A percentile compares a stretch with the other conserved stretches of the same genome.
These are phyloP conservation scores for Eupeodes corollae DNA, from an alignment of 1,140 invertebrate genomes.

Conservation along the genomic window DNA sequence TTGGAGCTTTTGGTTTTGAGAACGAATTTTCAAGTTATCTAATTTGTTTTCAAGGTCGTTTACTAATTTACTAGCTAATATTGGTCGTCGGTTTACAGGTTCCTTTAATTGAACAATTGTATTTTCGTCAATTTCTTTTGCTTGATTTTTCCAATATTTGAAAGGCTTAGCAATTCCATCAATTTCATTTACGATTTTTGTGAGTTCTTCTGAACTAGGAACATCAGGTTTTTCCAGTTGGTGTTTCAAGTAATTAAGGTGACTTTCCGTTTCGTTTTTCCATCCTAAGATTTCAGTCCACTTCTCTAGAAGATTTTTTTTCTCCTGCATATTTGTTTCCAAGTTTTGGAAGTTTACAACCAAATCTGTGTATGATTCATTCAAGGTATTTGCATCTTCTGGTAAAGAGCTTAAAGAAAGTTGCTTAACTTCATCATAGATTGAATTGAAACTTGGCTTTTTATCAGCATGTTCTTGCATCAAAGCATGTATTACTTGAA, in stretches of 20 bases:
- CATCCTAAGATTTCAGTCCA: slow-evolving; percentile 73
- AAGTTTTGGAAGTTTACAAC: slow-evolving; percentile 65
- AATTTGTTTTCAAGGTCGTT: slow-evolving; percentile 59
- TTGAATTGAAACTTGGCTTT: slow-evolving; percentile 56
- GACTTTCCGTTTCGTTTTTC: slow-evolving; percentile 68
- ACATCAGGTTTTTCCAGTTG: slow-evolving; percentile 62
- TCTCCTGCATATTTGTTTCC: slow-evolving; percentile 60
- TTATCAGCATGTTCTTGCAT: slow-evolving; percentile 73
- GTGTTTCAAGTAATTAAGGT: slow-evolving; percentile 67
- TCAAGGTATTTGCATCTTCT: slow-evolving; percentile 58
- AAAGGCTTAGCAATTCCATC: slow-evolving; percentile 53
- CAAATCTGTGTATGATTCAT: slow-evolving; percentile 60
- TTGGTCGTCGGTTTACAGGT: slow-evolving; percentile 50
- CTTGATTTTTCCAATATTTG: slow-evolving; percentile 54
- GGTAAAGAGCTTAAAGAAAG: slow-evolving; percentile 54
- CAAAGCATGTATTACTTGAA: slow-evolving; percentile 67
- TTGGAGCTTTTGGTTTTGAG: slow-evolving; percentile 51
- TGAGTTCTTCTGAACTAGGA: slow-evolving; percentile 51
- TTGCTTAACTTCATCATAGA: slow-evolving; percentile 72
- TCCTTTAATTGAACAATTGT: slow-evolving; percentile 56
- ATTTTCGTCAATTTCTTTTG: slow-evolving; percentile 53
- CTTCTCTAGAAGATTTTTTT: slow-evolving; percentile 64
- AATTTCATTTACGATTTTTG: slow-evolving; percentile 54
- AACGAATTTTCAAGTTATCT: slow-evolving; percentile 49
- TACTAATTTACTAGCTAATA: slow-evolving; percentile 55